phyloP scores from a whole-genome alignment of 2,113 vertebrate genomes.

The Plotosus lineatus region DNA sequence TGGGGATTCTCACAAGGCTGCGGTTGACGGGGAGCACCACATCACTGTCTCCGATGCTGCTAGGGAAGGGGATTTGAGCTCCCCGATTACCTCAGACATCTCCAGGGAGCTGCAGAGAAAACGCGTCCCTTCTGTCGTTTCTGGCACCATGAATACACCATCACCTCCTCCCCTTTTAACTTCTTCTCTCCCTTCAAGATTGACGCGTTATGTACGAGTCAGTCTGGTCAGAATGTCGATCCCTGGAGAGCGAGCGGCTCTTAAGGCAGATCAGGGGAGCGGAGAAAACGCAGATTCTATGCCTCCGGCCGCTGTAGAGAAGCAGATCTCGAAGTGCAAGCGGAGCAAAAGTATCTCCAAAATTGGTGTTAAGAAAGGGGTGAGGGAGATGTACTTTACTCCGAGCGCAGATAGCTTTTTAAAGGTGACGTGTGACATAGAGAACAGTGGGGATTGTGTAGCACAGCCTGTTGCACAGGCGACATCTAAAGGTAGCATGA shows the following conservation, averaged over 20 bases:
- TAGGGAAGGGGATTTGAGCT: conserved; percentile 38
- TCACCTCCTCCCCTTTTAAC: conserved; percentile 54
- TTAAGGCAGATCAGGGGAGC: conserved; percentile 39
- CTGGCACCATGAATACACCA: conserved; percentile 28
- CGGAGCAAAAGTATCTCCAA: conserved; percentile 44
- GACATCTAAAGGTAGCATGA: neutral
- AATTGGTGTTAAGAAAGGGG: conserved; percentile 63
- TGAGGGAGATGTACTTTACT: conserved; percentile 68
- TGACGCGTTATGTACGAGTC: conserved; percentile 74
- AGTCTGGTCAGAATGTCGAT: conserved; percentile 68
- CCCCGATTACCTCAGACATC: conserved; percentile 28
- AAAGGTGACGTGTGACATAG: conserved; percentile 46
- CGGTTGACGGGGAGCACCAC: conserved; percentile 16
- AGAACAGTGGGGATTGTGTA: neutral
- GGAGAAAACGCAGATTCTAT: conserved; percentile 39
- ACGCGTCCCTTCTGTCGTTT: conserved; percentile 30
- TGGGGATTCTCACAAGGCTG: conserved; percentile 36
- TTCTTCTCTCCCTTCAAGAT: conserved; percentile 55
- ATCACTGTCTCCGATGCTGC: conserved; percentile 28
- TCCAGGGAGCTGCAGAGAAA: conserved; percentile 43
- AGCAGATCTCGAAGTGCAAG: conserved; percentile 49
- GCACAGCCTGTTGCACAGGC: neutral
- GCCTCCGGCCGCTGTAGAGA: conserved; percentile 36
- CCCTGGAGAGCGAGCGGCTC: conserved; percentile 45
- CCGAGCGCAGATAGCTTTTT: conserved; percentile 49